phyloP scores from a whole-genome alignment of 2,797 vertebrate genomes.

The Halcyon leucocephala region DNA sequence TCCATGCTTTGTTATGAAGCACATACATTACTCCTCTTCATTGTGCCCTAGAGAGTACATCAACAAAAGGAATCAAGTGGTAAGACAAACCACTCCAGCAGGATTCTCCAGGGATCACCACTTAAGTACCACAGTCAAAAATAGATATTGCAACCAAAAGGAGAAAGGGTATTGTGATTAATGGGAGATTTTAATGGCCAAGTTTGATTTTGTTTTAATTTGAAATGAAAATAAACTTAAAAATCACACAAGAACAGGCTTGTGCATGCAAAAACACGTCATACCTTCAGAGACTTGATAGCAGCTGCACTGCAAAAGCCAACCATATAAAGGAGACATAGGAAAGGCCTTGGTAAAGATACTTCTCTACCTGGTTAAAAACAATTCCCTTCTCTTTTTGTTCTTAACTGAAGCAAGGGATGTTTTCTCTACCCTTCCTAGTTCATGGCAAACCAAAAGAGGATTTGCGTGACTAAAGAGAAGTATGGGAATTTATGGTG shows the following conservation, averaged over 20 bases:
- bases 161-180: not conserved
- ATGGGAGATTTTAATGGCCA: not conserved
- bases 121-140: not conserved
- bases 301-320: not conserved
- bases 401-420: not conserved
- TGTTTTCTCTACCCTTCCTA: not conserved
- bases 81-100: not conserved
- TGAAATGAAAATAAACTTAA: not conserved
- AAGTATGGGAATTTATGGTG: not conserved
- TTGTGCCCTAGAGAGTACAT: not conserved
- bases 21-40: not conserved
- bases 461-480: not conserved
- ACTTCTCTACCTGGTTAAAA: not conserved
- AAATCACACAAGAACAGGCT: fast-evolving
- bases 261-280: not conserved
- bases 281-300: not conserved
- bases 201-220: not conserved
- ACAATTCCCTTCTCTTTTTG: not conserved
- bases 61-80: not conserved
- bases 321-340: fast-evolving
- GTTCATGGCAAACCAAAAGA: not conserved
- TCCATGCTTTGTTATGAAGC: not conserved
- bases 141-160: not conserved
- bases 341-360: not conserved
- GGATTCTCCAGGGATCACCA: not conserved